These are phyloP conservation scores for Heliothis subflexa DNA, from an alignment of 1,140 invertebrate genomes.

Conservation along the genomic window DNA sequence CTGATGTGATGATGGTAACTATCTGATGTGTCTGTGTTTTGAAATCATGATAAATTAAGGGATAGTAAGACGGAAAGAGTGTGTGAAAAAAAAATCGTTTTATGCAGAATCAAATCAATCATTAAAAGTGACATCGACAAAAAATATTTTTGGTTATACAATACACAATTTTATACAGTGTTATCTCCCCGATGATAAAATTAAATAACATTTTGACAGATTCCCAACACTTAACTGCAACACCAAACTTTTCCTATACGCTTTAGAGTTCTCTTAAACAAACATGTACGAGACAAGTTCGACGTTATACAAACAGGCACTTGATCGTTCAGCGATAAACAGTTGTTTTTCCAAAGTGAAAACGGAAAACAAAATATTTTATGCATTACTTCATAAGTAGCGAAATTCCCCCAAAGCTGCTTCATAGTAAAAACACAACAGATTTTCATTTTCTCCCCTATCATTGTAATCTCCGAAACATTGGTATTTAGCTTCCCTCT, in stretches of 20 bases:
- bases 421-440: conserved; percentile 29
- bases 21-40: too few species aligned
- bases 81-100: too few species aligned
- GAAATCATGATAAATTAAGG: too few species aligned
- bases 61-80: too few species aligned
- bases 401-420: not conserved
- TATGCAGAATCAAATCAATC: too few species aligned
- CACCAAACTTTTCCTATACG: not conserved
- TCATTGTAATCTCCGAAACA: conserved; percentile 25
- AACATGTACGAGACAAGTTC: not conserved
- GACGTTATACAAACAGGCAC: conserved; percentile 9
- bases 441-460: conserved; percentile 33
- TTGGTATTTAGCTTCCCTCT: conserved; percentile 13
- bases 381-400: conserved; percentile 2
- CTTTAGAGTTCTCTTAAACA: not conserved
- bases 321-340: not conserved
- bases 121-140: too few species aligned
- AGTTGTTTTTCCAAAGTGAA: not conserved
- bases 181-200: too few species aligned
- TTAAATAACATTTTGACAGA: too few species aligned
- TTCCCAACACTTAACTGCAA: not conserved
- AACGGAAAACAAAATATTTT: conserved; percentile 16
- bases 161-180: too few species aligned
- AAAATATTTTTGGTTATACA: too few species aligned
- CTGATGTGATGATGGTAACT: too few species aligned